Evolutionary conservation across 2,113 vertebrate species (phyloP).

Genomic region (Saguinus midas): DNA sequence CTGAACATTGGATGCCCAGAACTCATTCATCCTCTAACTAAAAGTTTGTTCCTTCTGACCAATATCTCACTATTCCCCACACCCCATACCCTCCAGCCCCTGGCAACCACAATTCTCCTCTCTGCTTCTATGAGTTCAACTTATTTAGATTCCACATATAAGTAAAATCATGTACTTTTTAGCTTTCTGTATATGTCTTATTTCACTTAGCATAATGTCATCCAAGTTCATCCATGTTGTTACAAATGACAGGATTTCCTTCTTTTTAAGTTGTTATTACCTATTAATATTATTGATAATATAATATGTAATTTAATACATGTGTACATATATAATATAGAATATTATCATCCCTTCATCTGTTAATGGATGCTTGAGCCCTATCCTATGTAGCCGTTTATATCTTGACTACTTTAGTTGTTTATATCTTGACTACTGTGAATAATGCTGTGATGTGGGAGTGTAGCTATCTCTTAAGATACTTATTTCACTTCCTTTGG

Average conservation of each 20-base stretch:
- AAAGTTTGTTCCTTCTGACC: too few relatives aligned
- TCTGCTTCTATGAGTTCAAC: neutral
- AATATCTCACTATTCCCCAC: neutral
- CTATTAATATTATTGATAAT: too few relatives aligned
- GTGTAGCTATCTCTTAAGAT: neutral
- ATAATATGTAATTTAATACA: too few relatives aligned
- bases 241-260: too few relatives aligned
- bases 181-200: neutral
- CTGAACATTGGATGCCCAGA: too few relatives aligned
- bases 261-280: too few relatives aligned
- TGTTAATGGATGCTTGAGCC: neutral
- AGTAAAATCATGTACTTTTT: neutral
- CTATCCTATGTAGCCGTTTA: neutral
- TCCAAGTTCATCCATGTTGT: too few relatives aligned
- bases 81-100: too few relatives aligned
- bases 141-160: neutral
- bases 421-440: neutral
- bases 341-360: neutral
- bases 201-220: neutral
- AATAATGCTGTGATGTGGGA: neutral
- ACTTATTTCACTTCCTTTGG: neutral
- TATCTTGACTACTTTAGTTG: neutral
- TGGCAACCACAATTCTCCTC: too few relatives aligned
- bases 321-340: too few relatives aligned
- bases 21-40: too few relatives aligned